phyloP scores from a whole-genome alignment of 2,888 invertebrate species.

The Hyppa rectilinea region DNA sequence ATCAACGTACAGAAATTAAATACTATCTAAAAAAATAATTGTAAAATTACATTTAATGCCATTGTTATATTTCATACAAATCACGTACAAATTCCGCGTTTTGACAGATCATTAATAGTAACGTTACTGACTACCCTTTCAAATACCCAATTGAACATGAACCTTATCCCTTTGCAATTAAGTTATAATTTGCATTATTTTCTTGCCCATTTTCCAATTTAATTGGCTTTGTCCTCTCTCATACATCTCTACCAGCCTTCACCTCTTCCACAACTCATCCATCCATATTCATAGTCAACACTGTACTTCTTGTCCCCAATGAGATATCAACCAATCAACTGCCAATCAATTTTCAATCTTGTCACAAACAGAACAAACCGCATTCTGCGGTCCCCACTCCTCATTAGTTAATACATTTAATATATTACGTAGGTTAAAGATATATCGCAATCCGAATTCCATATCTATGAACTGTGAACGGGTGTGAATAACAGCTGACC shows the following conservation, averaged over 20 bases:
- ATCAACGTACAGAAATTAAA: no score
- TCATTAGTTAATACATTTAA: slow-evolving; percentile 34
- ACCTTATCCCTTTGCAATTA: no score
- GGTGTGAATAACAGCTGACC: slow-evolving; percentile 37
- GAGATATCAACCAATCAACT: not conserved
- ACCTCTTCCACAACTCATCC: not conserved
- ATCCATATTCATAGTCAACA: not conserved
- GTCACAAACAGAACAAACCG: not conserved
- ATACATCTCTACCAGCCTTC: no score
- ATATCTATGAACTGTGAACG: slow-evolving; percentile 63
- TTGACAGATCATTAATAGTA: no score
- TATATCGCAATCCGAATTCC: slow-evolving; percentile 62
- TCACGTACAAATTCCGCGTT: no score
- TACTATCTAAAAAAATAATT: no score
- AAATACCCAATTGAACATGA: no score
- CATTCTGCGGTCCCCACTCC: not conserved
- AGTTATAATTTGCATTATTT: no score
- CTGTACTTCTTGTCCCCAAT: not conserved
- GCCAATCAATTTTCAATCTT: slow-evolving; percentile 31
- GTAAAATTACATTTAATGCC: no score
- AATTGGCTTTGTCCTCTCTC: not conserved
- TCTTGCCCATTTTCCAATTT: not conserved
- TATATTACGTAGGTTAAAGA: slow-evolving; percentile 25
- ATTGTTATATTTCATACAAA: no score
- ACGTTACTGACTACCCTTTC: no score